Evolutionary conservation across 2,888 invertebrate genomes (phyloP).

Genomic region (Drosophila heteroneura): DNA sequence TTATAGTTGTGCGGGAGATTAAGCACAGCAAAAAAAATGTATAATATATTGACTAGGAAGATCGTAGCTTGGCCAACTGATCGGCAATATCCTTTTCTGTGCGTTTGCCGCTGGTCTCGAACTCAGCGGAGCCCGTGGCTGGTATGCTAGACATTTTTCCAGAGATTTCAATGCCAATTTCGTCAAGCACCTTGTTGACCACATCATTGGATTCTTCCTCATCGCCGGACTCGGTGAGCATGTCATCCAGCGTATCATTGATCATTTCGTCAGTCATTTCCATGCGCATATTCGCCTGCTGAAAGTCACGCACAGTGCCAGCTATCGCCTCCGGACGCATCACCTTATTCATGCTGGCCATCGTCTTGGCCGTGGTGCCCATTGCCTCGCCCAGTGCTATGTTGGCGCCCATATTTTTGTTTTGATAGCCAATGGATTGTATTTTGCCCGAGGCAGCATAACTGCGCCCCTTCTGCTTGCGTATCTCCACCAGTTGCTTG

Average conservation of each 20-base stretch:
- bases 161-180: constrained; percentile 97
- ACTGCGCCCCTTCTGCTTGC: constrained; percentile 94
- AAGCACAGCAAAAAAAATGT: constrained; percentile 15
- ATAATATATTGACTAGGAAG: constrained; percentile 72
- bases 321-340: constrained; percentile 94
- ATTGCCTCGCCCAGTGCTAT: constrained; percentile 94
- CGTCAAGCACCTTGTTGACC: constrained; percentile 96
- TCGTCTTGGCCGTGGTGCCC: constrained; percentile 94
- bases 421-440: constrained; percentile 92
- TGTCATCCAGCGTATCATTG: constrained; percentile 95
- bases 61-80: constrained; percentile 89
- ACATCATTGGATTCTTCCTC: constrained; percentile 95
- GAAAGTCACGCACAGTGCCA: constrained; percentile 93
- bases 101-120: constrained; percentile 87
- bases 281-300: constrained; percentile 94
- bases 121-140: constrained; percentile 86
- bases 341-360: constrained; percentile 94
- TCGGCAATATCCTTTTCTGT: constrained; percentile 90
- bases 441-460: constrained; percentile 93
- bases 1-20: constrained; percentile 18
- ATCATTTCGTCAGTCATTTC: constrained; percentile 98
- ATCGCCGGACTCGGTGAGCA: constrained; percentile 94
- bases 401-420: constrained; percentile 96
- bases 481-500: constrained; percentile 94
- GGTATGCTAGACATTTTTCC: constrained; percentile 92